Evolutionary conservation across 2,797 vertebrate genomes (phyloP).

Genomic region (Chaenodraco wilsoni): DNA sequence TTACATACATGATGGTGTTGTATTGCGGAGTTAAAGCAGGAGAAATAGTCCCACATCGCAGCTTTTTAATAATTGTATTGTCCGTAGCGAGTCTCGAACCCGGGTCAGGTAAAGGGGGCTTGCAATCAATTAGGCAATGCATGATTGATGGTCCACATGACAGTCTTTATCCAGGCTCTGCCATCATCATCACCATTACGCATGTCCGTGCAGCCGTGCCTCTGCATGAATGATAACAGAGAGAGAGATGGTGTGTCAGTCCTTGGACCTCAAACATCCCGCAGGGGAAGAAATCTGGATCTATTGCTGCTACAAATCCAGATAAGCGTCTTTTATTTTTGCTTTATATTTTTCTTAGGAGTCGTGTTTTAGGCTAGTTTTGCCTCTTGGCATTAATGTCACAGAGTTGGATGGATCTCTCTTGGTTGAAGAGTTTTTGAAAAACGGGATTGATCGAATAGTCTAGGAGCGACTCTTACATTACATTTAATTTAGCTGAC

Average conservation of each 20-base stretch:
- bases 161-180: constrained; percentile 45
- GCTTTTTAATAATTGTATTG: background rate
- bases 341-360: constrained; percentile 3
- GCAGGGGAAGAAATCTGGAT: constrained; percentile 40
- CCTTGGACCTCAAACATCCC: constrained; percentile 63
- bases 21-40: constrained; percentile 6
- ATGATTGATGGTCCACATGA: constrained; percentile 62
- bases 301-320: constrained; percentile 51
- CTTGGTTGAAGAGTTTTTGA: background rate
- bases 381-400: constrained; percentile 27
- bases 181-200: constrained; percentile 58
- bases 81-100: background rate
- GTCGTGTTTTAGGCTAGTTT: constrained; percentile 29
- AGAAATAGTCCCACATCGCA: background rate
- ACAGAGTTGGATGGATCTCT: background rate
- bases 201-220: constrained; percentile 52
- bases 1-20: background rate
- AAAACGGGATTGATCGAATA: too few species aligned
- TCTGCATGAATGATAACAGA: constrained; percentile 58
- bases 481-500: too few species aligned
- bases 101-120: constrained; percentile 46
- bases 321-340: constrained; percentile 32
- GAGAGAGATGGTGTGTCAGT: constrained; percentile 60
- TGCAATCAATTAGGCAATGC: constrained; percentile 54
- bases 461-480: too few species aligned